Evolutionary conservation across 2,113 vertebrate genomes (phyloP).

Genomic region (Oncorhynchus masou): DNA sequence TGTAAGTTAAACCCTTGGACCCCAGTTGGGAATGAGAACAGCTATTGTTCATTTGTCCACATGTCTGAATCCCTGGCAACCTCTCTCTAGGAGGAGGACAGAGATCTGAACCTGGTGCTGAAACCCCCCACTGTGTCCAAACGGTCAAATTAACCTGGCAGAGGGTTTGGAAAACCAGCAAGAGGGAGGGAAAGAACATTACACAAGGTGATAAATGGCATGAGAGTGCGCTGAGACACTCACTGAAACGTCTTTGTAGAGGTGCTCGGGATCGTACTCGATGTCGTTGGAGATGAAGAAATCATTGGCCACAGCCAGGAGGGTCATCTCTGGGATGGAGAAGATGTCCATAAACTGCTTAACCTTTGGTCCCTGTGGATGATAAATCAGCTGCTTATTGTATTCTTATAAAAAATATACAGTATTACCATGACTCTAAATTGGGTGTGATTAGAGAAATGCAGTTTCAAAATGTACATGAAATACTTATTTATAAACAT

Average conservation of each 20-base stretch:
- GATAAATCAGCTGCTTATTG: not conserved
- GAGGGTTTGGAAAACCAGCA: slow-evolving; percentile 1
- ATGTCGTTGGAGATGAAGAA: slow-evolving; percentile 81
- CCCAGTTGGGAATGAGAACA: not conserved
- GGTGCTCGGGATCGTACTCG: slow-evolving; percentile 83
- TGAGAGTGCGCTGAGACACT: slow-evolving; percentile 34
- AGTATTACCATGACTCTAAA: not conserved
- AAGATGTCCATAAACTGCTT: slow-evolving; percentile 88
- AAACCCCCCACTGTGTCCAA: slow-evolving; percentile 7
- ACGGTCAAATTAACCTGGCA: not conserved
- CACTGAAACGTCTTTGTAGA: slow-evolving; percentile 84
- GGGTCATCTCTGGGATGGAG: slow-evolving; percentile 84
- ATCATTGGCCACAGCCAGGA: slow-evolving; percentile 80
- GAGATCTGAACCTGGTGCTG: slow-evolving; percentile 35
- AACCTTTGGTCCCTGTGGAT: slow-evolving; percentile 75
- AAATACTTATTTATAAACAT: not conserved
- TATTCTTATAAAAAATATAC: too few species aligned
- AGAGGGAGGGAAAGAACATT: not conserved
- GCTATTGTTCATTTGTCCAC: slow-evolving; percentile 17
- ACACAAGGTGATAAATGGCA: not conserved
- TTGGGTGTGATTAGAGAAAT: not conserved
- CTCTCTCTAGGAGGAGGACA: slow-evolving; percentile 14
- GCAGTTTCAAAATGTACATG: not conserved
- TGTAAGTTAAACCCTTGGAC: slow-evolving; percentile 7
- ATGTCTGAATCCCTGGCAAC: slow-evolving; percentile 4